These are phyloP conservation scores for Amphipoea lucens DNA, from an alignment of 2,888 invertebrate genomes.

Conservation along the genomic window DNA sequence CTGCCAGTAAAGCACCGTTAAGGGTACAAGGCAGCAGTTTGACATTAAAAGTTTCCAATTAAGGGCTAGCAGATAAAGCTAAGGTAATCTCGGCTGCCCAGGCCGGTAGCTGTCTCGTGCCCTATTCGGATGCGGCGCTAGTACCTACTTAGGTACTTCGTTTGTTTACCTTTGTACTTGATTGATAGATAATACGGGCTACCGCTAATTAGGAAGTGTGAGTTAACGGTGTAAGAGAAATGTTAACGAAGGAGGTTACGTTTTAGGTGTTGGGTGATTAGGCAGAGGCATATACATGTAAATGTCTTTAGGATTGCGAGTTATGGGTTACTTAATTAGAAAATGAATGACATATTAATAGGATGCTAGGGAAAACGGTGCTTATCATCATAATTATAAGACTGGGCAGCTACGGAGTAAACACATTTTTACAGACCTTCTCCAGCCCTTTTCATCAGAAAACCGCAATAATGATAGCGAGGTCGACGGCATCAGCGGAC, in stretches of 20 bases:
- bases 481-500: neutral
- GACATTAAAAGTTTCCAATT: conserved; percentile 76
- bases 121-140: conserved; percentile 65
- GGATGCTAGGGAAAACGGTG: neutral
- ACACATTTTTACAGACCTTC: too few relatives aligned
- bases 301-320: conserved; percentile 4
- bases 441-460: too few relatives aligned
- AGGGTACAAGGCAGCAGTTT: conserved; percentile 59
- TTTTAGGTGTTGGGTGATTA: conserved; percentile 14
- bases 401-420: neutral
- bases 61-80: conserved; percentile 71
- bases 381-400: neutral
- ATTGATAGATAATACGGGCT: conserved; percentile 70
- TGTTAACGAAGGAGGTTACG: conserved; percentile 51
- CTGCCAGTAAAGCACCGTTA: conserved; percentile 56
- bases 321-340: neutral
- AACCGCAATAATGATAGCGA: too few relatives aligned
- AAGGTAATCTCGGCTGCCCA: conserved; percentile 47
- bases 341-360: neutral
- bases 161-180: conserved; percentile 64
- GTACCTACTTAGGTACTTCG: conserved; percentile 34
- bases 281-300: conserved; percentile 1
- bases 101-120: conserved; percentile 65
- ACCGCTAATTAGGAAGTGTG: conserved; percentile 61
- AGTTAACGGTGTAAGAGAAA: conserved; percentile 56